Percentiles rank a stretch among this genome's conserved stretches.
These are phyloP conservation scores for Dipodomys spectabilis DNA, from an alignment of 2,113 vertebrate genomes.

Conservation along the genomic window DNA sequence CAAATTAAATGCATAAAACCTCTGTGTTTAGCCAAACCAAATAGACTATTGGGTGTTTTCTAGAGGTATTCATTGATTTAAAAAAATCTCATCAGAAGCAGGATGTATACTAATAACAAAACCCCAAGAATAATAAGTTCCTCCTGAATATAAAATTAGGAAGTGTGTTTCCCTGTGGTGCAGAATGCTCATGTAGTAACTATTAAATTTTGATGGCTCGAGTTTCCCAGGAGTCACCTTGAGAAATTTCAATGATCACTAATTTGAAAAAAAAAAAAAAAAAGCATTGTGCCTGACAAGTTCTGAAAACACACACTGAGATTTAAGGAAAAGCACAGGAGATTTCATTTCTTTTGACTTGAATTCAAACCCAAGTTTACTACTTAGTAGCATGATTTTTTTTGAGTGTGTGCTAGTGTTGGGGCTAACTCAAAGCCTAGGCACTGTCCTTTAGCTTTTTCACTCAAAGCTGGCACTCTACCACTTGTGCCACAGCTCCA, in stretches of 20 bases:
- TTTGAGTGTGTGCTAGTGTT: no score
- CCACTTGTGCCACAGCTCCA: no score
- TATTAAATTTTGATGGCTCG: background rate
- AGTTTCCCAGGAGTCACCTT: background rate
- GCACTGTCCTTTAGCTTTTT: no score
- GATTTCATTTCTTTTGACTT: background rate
- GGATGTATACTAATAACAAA: background rate
- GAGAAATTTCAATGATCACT: slow-evolving; percentile 50
- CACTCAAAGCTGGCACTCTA: no score
- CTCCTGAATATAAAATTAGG: slow-evolving; percentile 25
- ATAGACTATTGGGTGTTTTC: background rate
- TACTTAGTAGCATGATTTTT: background rate
- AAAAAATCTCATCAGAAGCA: background rate
- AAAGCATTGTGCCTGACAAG: background rate
- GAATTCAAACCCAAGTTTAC: background rate
- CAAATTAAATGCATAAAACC: background rate
- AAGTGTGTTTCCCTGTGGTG: background rate
- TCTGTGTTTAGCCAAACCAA: background rate
- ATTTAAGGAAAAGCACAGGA: background rate
- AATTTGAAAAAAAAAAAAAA: background rate
- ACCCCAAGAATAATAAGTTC: background rate
- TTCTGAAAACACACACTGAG: background rate
- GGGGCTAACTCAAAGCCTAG: no score
- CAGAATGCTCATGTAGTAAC: background rate
- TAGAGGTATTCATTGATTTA: background rate